A percentile compares a stretch with the other conserved stretches of the same genome.
These are phyloP conservation scores for Gasterosteus nipponicus DNA, from an alignment of 2,113 vertebrate species.

Conservation along the genomic window DNA sequence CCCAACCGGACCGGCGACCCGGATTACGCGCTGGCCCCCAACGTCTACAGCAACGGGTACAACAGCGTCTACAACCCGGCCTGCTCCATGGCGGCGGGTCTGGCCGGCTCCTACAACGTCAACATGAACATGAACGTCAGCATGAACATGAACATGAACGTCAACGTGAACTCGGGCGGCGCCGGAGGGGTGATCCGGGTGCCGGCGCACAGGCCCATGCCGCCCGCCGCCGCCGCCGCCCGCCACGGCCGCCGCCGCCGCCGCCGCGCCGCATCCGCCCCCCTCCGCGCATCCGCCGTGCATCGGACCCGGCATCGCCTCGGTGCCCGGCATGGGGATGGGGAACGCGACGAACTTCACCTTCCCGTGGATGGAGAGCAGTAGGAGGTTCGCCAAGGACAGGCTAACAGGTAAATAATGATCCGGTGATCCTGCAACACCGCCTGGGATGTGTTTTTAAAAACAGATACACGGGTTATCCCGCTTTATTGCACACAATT, in stretches of 20 bases:
- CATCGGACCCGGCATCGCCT: slow-evolving; percentile 80
- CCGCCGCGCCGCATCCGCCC: slow-evolving; percentile 83
- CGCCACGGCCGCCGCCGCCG: slow-evolving; percentile 79
- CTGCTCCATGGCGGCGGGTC: slow-evolving; percentile 84
- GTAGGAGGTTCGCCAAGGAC: slow-evolving; percentile 91
- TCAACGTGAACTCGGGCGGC: slow-evolving; percentile 82
- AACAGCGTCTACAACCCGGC: slow-evolving; percentile 85
- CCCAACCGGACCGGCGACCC: slow-evolving; percentile 81
- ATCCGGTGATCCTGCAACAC: background rate
- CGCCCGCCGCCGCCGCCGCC: slow-evolving; percentile 83
- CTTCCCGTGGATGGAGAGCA: slow-evolving; percentile 96
- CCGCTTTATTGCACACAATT: background rate
- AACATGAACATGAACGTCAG: slow-evolving; percentile 91
- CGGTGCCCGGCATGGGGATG: slow-evolving; percentile 76
- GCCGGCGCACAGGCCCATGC: slow-evolving; percentile 90
- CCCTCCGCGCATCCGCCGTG: slow-evolving; percentile 80
- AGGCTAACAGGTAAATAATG: slow-evolving; percentile 88
- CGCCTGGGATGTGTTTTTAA: background rate
- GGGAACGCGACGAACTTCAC: slow-evolving; percentile 84
- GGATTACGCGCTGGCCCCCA: slow-evolving; percentile 83
- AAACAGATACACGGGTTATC: background rate
- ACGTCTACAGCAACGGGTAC: slow-evolving; percentile 85
- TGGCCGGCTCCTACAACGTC: slow-evolving; percentile 85
- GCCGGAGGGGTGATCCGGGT: slow-evolving; percentile 88
- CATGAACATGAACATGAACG: slow-evolving; percentile 88